Conservation (phyloP, 2,888 invertebrate genomes). For the Cephus rjabovi region DNA sequence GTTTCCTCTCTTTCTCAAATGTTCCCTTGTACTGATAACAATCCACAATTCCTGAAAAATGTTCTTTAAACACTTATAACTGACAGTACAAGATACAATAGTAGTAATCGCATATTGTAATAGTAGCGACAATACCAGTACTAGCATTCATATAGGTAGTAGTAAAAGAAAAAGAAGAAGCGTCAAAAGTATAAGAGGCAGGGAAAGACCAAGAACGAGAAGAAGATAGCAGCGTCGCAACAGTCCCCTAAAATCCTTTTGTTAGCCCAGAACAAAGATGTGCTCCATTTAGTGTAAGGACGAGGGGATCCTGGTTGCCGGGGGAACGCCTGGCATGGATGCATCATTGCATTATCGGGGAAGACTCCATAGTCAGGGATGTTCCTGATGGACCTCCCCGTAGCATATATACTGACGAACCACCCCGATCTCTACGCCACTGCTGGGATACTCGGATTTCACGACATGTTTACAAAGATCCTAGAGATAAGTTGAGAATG, state of each 20-base stretch:
- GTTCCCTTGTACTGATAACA: not conserved
- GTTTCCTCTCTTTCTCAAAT: not conserved
- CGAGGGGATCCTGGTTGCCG: conserved; percentile 45
- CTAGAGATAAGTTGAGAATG: conserved; percentile 67
- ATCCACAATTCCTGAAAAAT: not conserved
- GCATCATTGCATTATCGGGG: not conserved
- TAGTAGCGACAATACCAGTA: not conserved
- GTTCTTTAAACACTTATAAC: not conserved
- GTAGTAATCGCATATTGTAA: not conserved
- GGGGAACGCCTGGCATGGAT: conserved; percentile 39
- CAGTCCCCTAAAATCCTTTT: conserved; percentile 38
- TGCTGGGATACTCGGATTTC: conserved; percentile 66
- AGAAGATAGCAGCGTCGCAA: conserved; percentile 23
- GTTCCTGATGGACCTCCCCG: not conserved
- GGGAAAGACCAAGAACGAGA: conserved; percentile 9
- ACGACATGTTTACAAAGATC: conserved; percentile 68
- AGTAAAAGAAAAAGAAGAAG: not conserved
- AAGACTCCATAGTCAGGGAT: not conserved
- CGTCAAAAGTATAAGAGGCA: conserved; percentile 4
- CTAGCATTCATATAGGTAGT: not conserved
- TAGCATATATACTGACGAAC: conserved; percentile 14
- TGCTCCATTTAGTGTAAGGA: conserved; percentile 52
- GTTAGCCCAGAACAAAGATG: conserved; percentile 54
- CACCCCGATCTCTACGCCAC: conserved; percentile 61
- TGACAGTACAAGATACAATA: not conserved